Evolutionary conservation across 92 coral and sea anemone species (phyloP).

Genomic region (Zoanthus solanderi): DNA sequence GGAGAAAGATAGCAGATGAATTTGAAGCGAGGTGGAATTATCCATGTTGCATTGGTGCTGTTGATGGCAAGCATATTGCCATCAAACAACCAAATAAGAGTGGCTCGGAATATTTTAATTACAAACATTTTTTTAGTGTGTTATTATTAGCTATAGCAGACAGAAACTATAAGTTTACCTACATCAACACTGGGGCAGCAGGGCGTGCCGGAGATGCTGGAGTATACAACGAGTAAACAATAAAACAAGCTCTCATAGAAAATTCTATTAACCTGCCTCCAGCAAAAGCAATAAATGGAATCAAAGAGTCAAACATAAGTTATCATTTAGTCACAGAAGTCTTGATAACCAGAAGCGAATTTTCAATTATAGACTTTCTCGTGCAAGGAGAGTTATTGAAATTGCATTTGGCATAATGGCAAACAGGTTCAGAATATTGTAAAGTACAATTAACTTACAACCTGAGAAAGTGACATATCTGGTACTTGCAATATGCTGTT

Average conservation of each 20-base stretch:
- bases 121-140: constrained; percentile 8
- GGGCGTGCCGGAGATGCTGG: constrained; percentile 14
- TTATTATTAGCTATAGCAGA: not conserved
- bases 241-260: not conserved
- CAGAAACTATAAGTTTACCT: not conserved
- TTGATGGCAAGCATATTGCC: constrained; percentile 18
- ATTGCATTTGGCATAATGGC: constrained; percentile 11
- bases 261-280: too few species aligned
- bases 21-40: constrained; percentile 19
- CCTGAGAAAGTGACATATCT: too few species aligned
- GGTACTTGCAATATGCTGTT: too few species aligned
- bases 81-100: constrained; percentile 5
- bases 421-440: constrained; percentile 8
- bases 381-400: constrained; percentile 13
- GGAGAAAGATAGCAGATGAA: not conserved
- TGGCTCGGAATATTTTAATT: constrained; percentile 18
- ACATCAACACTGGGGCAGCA: constrained; percentile 2
- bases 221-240: not conserved
- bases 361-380: constrained; percentile 12
- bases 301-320: too few species aligned
- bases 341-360: not conserved
- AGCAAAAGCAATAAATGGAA: too few species aligned
- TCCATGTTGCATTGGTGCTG: constrained; percentile 10
- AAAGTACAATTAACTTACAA: not conserved
- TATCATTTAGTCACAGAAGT: constrained; percentile 9